Evolutionary conservation across 2,797 vertebrate species (phyloP).

Genomic region (Falco biarmicus): DNA sequence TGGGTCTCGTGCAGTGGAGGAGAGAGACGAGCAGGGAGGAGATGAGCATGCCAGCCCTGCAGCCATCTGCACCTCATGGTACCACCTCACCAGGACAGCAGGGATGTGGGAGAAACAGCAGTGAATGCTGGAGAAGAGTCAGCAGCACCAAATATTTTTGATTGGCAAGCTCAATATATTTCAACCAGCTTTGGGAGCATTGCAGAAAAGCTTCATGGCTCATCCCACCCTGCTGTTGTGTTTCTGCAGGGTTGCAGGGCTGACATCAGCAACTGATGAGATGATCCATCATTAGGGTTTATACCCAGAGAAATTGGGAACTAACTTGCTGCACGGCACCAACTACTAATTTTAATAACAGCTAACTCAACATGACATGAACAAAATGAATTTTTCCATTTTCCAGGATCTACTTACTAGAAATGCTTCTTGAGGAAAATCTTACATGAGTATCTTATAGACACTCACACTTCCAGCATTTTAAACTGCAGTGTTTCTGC

Average conservation of each 20-base stretch:
- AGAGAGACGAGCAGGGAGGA: background rate
- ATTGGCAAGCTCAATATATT: background rate
- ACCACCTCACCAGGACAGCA: background rate
- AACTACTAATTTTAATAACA: background rate
- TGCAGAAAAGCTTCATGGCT: background rate
- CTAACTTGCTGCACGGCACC: background rate
- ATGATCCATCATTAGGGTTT: background rate
- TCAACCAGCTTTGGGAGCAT: background rate
- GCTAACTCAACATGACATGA: background rate
- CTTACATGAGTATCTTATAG: background rate
- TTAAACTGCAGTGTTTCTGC: background rate
- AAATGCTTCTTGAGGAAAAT: background rate
- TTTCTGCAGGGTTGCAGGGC: background rate
- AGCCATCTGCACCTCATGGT: background rate
- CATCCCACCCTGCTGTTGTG: background rate
- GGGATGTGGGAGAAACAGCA: background rate
- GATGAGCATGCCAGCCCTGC: background rate
- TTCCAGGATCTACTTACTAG: background rate
- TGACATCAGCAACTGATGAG: background rate
- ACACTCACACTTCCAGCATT: background rate
- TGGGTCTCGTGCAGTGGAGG: background rate
- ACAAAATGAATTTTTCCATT: background rate
- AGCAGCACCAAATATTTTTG: background rate
- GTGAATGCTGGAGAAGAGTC: background rate
- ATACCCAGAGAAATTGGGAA: background rate